A percentile compares a stretch with the other conserved stretches of the same genome.
phyloP scores from a whole-genome alignment of 2,113 vertebrate species.

The Maccullochella peelii region DNA sequence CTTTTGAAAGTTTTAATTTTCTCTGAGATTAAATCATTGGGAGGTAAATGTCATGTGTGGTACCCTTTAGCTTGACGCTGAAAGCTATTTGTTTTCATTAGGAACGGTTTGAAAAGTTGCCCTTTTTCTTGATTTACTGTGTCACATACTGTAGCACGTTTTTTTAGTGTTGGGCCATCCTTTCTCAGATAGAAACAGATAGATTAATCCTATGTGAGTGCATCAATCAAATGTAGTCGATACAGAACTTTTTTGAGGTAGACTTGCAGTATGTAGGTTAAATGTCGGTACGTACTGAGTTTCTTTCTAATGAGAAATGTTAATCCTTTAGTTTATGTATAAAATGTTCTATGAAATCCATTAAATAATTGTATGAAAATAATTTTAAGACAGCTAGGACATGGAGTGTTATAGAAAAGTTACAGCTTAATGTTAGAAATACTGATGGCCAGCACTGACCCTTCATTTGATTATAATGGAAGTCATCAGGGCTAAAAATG shows the following conservation, averaged over 20 bases:
- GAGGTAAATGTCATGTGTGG: constrained; percentile 68
- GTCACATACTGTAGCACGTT: neutral
- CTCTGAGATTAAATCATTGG: constrained; percentile 62
- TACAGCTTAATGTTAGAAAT: neutral
- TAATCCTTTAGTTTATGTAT: neutral
- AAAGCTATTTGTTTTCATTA: constrained; percentile 73
- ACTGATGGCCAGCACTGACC: neutral
- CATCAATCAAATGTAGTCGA: neutral
- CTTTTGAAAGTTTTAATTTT: constrained; percentile 65
- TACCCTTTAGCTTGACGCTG: constrained; percentile 52
- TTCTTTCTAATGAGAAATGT: neutral
- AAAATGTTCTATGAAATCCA: neutral
- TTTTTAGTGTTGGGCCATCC: neutral
- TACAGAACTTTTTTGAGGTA: neutral
- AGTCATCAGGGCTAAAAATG: neutral
- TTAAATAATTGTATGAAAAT: neutral
- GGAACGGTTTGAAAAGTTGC: constrained; percentile 48
- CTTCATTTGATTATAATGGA: neutral
- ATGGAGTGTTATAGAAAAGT: neutral
- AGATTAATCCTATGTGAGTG: neutral
- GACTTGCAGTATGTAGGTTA: neutral
- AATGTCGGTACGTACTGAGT: neutral
- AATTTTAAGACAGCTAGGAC: neutral
- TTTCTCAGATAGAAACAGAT: neutral
- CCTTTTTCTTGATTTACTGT: constrained; percentile 63